These are phyloP conservation scores for Paracentrotus lividus DNA, from an alignment of 53 echinoderm and acorn worm species.

Conservation along the genomic window DNA sequence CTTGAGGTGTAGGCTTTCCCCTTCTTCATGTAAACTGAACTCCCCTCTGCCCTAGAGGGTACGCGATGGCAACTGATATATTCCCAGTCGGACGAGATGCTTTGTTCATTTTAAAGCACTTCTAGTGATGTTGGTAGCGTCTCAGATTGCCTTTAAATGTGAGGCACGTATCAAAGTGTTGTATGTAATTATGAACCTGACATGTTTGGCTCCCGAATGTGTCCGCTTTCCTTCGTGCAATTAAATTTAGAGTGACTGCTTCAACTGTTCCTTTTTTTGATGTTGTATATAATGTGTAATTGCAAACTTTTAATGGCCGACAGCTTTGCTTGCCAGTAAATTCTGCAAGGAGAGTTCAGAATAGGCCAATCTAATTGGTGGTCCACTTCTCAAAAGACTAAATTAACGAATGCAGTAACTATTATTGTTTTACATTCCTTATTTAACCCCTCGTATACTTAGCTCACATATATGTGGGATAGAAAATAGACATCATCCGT, in stretches of 20 bases:
- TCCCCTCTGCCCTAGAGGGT: background rate
- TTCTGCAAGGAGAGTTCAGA: too few species aligned
- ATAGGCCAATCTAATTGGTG: too few species aligned
- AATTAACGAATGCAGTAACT: too few species aligned
- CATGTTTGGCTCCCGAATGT: background rate
- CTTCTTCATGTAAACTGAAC: conserved; percentile 24
- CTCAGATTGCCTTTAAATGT: conserved; percentile 6
- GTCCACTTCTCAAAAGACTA: too few species aligned
- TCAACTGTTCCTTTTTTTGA: too few species aligned
- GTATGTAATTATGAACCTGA: background rate
- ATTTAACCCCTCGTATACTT: too few species aligned
- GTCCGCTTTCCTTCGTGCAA: background rate
- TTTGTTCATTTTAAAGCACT: conserved; percentile 25
- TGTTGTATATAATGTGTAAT: too few species aligned
- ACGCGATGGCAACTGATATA: background rate
- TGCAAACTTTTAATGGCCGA: too few species aligned
- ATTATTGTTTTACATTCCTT: too few species aligned
- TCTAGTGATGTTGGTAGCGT: background rate
- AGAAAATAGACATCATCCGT: too few species aligned
- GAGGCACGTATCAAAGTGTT: background rate
- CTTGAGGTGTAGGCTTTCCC: conserved; percentile 40
- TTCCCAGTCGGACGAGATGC: background rate
- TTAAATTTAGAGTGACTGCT: background rate
- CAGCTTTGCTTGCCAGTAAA: too few species aligned
- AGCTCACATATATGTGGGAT: too few species aligned